phyloP scores from a whole-genome alignment of 53 echinoderm and acorn worm genomes.

The Echinometra lucunter region DNA sequence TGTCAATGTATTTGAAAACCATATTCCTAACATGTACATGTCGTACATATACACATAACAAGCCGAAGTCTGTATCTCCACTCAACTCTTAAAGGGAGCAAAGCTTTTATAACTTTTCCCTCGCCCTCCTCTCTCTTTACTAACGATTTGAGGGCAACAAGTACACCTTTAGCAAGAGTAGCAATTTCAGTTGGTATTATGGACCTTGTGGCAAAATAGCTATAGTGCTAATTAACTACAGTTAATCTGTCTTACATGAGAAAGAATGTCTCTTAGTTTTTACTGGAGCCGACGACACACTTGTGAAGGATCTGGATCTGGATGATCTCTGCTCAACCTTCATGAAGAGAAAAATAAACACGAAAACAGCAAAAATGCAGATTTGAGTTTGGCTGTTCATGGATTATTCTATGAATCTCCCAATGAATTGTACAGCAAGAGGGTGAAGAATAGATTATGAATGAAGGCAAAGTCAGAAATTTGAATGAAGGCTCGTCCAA shows the following conservation, averaged over 20 bases:
- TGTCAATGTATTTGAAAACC: too few relatives aligned
- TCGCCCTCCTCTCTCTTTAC: too few relatives aligned
- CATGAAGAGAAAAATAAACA: not conserved
- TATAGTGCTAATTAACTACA: not conserved
- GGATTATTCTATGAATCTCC: not conserved
- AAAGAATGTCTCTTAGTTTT: conserved; percentile 80
- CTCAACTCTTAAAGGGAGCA: too few relatives aligned
- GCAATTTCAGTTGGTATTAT: not conserved
- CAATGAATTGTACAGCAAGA: not conserved
- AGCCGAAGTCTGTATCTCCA: too few relatives aligned
- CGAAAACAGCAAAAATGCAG: not conserved
- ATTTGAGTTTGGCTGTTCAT: not conserved
- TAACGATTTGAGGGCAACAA: too few relatives aligned
- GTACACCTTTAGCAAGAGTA: too few relatives aligned
- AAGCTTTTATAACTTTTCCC: too few relatives aligned
- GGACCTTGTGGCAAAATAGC: too few relatives aligned
- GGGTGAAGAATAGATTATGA: not conserved
- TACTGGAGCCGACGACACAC: conserved; percentile 69
- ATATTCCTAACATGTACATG: too few relatives aligned
- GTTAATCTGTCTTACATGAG: conserved; percentile 76
- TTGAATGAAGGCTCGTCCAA: conserved; percentile 11
- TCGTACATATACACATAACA: too few relatives aligned
- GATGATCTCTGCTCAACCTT: conserved; percentile 63
- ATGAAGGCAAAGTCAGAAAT: conserved; percentile 21
- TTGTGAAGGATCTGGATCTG: conserved; percentile 4